Conservation (phyloP, 2,113 vertebrate genomes). For the Semicossyphus pulcher region DNA sequence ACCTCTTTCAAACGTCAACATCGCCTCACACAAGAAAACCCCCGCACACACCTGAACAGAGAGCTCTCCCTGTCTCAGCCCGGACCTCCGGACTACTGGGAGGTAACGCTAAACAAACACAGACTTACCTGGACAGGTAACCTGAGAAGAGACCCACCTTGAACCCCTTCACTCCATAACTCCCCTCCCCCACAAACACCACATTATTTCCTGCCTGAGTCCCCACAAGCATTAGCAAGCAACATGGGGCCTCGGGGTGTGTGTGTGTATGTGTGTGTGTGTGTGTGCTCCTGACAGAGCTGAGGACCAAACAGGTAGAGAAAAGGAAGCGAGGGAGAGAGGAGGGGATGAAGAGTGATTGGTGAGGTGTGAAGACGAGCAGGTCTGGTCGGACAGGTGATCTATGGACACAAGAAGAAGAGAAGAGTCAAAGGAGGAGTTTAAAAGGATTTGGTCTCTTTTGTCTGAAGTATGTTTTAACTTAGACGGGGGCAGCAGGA, state of each 20-base stretch:
- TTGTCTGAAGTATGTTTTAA: conserved; percentile 42
- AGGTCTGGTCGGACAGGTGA: conserved; percentile 63
- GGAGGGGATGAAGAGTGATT: conserved; percentile 73
- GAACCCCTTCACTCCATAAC: conserved; percentile 29
- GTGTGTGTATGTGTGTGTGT: conserved; percentile 14
- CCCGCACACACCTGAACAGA: conserved; percentile 32
- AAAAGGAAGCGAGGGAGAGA: conserved; percentile 5
- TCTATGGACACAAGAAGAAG: conserved; percentile 39
- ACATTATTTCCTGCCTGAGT: conserved; percentile 69
- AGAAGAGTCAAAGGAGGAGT: conserved; percentile 35
- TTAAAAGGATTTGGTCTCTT: conserved; percentile 54
- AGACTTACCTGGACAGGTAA: conserved; percentile 84
- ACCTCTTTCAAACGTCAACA: conserved; percentile 70
- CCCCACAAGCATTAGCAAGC: conserved; percentile 60
- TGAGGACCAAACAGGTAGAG: conserved; percentile 47
- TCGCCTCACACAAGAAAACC: conserved; percentile 35
- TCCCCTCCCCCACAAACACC: background rate
- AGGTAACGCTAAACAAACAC: conserved; percentile 85
- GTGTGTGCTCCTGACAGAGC: conserved; percentile 65
- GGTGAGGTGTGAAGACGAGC: conserved; percentile 79
- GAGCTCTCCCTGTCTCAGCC: conserved; percentile 56
- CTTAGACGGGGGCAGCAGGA: conserved; percentile 1
- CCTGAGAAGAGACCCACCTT: conserved; percentile 71
- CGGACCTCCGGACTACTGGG: conserved; percentile 76
- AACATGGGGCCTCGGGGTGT: conserved; percentile 44